phyloP scores from a whole-genome alignment of 2,888 invertebrate genomes.

The Sylvicola fuscatus region DNA sequence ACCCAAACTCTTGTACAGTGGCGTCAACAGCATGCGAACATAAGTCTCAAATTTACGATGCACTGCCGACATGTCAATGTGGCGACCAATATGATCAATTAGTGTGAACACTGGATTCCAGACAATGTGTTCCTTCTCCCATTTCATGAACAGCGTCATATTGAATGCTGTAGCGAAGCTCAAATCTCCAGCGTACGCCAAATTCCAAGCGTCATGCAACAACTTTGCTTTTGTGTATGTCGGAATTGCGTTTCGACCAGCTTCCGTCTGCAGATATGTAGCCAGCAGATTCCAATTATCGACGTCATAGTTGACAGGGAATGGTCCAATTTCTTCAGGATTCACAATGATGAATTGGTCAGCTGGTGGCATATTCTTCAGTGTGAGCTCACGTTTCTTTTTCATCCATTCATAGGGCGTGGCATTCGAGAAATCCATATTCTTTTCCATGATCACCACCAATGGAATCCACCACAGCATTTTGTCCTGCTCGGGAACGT shows the following conservation, averaged over 20 bases:
- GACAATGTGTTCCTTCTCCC: slow-evolving; percentile 52
- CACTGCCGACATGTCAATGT: slow-evolving; percentile 42
- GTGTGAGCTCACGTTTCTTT: slow-evolving; percentile 29
- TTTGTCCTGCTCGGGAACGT: slow-evolving; percentile 45
- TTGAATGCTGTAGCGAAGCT: slow-evolving; percentile 55
- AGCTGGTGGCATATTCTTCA: slow-evolving; percentile 31
- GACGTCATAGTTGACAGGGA: slow-evolving; percentile 62
- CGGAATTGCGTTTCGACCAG: slow-evolving; percentile 35
- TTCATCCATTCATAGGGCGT: slow-evolving; percentile 42
- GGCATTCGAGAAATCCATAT: slow-evolving; percentile 34
- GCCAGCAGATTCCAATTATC: slow-evolving; percentile 58
- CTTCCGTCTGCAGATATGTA: slow-evolving; percentile 34
- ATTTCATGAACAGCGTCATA: slow-evolving; percentile 54
- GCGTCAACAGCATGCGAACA: slow-evolving; percentile 42
- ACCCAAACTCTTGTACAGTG: slow-evolving; percentile 48
- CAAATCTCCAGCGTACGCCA: slow-evolving; percentile 57
- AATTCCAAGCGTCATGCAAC: slow-evolving; percentile 57
- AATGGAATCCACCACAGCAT: slow-evolving; percentile 59
- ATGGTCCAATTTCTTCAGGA: slow-evolving; percentile 68
- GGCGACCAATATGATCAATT: slow-evolving; percentile 59
- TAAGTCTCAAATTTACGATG: slow-evolving; percentile 58
- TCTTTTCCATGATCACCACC: slow-evolving; percentile 35
- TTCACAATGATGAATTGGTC: slow-evolving; percentile 57
- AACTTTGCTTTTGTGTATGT: slow-evolving; percentile 52
- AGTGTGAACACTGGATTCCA: slow-evolving; percentile 72